Evolutionary conservation across 2,113 vertebrate species (phyloP), one percentile per base, ranked within the genome.

Genomic region (Pteruthius melanotis): DNA sequence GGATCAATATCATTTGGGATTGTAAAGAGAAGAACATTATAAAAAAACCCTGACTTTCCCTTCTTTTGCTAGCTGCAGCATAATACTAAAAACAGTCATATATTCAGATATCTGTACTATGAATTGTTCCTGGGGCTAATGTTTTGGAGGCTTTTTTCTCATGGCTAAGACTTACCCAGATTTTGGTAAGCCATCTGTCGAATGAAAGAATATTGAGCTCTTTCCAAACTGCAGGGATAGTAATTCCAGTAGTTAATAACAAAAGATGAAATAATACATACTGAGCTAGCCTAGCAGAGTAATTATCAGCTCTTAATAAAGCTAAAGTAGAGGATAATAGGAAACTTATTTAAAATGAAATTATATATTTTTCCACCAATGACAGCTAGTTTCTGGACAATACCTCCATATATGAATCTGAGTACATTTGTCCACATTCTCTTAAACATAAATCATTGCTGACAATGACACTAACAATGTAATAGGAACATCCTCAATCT

Each of bases 251-350:
- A 80, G 56, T 76, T 90, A 93, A 74, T 86, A 90, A 88, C 33
- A 92, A 89, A 37, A 90, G 35, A 85, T 59, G 3, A 83, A 96
- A 91, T 88, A 87, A 93, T 66, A 66, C 18, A 21, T 35, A 85
- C n/a, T 80, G 33, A 83, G 33, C 15, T 83, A 74, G 75, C 15
- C 47, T 83, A 74, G 75, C 35, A 90, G 63, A 66, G 35, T 91
- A 93, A 96, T 95, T 93, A 92, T 44, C 15, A 21, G 12, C 59
- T 88, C 50, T 64, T 90, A 93, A 93, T 95, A 88, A 91, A 95
- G 75, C 39, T 88, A 90, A 93, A 93, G 76, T 54, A 82, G 64
- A 64, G 47, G 28, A 83, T 88, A 94, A 95, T 74, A 69, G 17
- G 5, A 0, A 1, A 59, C 11, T 77, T 56, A 83, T 74, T 90